A percentile compares a stretch with the other conserved stretches of the same genome.
Conservation (phyloP, 2,113 vertebrate genomes). For the Rhinoderma darwinii region DNA sequence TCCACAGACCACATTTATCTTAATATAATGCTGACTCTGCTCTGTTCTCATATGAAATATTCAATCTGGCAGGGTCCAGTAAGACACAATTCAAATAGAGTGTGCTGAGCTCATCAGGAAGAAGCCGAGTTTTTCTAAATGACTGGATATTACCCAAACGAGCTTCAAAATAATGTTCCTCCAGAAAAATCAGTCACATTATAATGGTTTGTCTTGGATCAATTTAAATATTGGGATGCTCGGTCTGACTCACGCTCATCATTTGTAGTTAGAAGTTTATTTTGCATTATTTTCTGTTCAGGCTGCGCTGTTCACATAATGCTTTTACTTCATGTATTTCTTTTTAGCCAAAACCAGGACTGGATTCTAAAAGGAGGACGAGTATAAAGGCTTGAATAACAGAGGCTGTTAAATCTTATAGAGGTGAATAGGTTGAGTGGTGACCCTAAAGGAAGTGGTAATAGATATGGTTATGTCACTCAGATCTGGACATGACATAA, state of each 20-base stretch:
- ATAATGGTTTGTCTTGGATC: neutral
- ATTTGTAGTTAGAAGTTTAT: neutral
- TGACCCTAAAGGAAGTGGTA: too few relatives aligned
- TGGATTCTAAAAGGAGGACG: neutral
- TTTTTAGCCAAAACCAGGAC: neutral
- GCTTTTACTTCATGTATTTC: neutral
- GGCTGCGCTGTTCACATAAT: neutral
- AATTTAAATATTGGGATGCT: constrained; percentile 8
- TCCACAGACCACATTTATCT: constrained; percentile 68
- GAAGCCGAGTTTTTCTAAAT: constrained; percentile 70
- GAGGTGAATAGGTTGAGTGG: neutral
- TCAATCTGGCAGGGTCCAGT: constrained; percentile 68
- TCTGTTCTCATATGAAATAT: constrained; percentile 67
- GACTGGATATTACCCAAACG: constrained; percentile 72
- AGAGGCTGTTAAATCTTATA: too few relatives aligned
- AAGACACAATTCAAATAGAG: constrained; percentile 71
- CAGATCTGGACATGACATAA: too few relatives aligned
- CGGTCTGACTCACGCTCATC: neutral
- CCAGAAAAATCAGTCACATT: constrained; percentile 62
- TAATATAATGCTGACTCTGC: constrained; percentile 71
- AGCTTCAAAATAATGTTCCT: constrained; percentile 72
- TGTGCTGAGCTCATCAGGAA: constrained; percentile 72
- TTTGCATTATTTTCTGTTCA: neutral
- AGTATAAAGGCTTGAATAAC: neutral
- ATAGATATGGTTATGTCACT: neutral